These are phyloP conservation scores for Alsophila aescularia DNA, from an alignment of 2,888 invertebrate species.

Conservation along the genomic window DNA sequence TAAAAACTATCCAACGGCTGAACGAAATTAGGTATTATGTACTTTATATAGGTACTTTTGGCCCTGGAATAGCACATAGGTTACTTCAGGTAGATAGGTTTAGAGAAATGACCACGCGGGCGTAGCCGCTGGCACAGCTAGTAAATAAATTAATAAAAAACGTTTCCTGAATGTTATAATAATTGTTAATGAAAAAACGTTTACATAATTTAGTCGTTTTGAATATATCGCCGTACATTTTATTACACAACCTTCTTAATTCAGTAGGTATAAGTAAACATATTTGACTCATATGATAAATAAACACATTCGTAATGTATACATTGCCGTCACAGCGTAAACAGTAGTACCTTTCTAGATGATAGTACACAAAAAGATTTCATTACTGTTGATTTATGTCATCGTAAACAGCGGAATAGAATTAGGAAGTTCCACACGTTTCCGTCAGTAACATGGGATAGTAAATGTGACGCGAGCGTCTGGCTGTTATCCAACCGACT, in stretches of 20 bases:
- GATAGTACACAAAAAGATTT: conserved; percentile 40
- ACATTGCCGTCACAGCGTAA: conserved; percentile 15
- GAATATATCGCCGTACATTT: neutral
- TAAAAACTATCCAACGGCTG: no score
- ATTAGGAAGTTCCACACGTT: conserved; percentile 47
- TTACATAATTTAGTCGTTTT: neutral
- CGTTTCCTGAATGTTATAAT: no score
- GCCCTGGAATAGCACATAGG: no score
- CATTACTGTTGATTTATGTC: conserved; percentile 43
- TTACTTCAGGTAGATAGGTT: no score
- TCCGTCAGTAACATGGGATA: conserved; percentile 48
- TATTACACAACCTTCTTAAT: neutral
- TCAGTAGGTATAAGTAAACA: neutral
- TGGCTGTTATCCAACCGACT: conserved; percentile 58
- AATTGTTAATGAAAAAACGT: neutral
- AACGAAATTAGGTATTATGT: no score
- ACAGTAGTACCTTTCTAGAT: conserved; percentile 10
- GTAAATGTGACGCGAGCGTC: conserved; percentile 52
- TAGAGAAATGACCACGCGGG: no score
- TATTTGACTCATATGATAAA: neutral
- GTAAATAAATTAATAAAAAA: neutral
- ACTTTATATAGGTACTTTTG: no score
- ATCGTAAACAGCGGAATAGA: conserved; percentile 50
- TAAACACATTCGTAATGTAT: neutral
- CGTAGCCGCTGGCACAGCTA: no score